Conservation (phyloP, 2,888 invertebrate genomes). For the Synanthedon vespiformis region DNA sequence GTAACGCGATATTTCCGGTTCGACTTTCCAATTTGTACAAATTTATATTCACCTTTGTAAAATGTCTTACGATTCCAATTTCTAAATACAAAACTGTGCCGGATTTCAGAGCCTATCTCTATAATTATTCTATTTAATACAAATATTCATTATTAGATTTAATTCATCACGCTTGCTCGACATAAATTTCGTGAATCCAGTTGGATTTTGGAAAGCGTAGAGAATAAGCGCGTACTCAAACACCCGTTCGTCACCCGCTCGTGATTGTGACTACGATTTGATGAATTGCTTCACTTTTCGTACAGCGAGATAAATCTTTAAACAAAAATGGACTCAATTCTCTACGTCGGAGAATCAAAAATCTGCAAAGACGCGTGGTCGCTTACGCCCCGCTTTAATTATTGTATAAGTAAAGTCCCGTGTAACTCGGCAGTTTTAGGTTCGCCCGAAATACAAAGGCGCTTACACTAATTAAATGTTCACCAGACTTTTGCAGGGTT, state of each 20-base stretch:
- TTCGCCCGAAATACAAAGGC: constrained; percentile 19
- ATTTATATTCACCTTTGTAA: no score
- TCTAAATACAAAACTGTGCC: no score
- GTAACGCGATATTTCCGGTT: background rate
- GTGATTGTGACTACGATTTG: constrained; percentile 53
- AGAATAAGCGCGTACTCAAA: constrained; percentile 16
- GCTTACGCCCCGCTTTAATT: background rate
- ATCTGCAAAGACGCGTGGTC: constrained; percentile 1
- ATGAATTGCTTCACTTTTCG: constrained; percentile 46
- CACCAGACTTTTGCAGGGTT: constrained; percentile 8
- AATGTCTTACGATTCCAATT: no score
- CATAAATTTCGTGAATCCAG: constrained; percentile 32
- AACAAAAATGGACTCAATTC: constrained; percentile 3
- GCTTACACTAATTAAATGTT: constrained; percentile 32
- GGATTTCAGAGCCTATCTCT: no score
- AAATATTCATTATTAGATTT: no score
- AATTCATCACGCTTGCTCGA: constrained; percentile 30
- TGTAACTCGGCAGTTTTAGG: constrained; percentile 21
- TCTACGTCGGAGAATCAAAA: constrained; percentile 5
- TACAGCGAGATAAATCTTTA: constrained; percentile 8
- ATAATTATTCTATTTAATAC: no score
- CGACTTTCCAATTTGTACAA: background rate
- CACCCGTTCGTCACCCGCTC: constrained; percentile 38
- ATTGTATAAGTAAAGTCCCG: constrained; percentile 1
- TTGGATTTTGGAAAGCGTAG: no score